Conservation (phyloP, 92 coral and sea anemone species). For the Epizoanthus fatuus region DNA sequence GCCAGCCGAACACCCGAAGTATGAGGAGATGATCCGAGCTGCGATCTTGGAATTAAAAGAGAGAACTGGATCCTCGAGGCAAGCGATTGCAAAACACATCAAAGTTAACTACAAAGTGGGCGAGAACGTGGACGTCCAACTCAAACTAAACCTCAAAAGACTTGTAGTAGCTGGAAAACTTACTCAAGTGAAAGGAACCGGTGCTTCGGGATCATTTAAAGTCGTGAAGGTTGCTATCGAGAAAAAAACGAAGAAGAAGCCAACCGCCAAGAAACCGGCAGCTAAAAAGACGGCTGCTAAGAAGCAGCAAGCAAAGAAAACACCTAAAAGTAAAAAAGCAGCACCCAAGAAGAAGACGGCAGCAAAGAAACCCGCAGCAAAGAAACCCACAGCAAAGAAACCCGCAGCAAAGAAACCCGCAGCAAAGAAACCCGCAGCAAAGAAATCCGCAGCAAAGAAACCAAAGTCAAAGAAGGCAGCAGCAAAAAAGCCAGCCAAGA, state of each 20-base stretch:
- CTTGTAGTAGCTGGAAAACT: constrained; percentile 61
- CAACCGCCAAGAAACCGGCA: constrained; percentile 57
- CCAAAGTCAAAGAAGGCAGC: background rate
- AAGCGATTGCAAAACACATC: constrained; percentile 83
- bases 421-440: constrained; percentile 58
- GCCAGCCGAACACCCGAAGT: constrained; percentile 96
- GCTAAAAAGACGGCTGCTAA: background rate
- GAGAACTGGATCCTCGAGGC: constrained; percentile 93
- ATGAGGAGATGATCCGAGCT: constrained; percentile 76
- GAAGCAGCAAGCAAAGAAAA: constrained; percentile 27
- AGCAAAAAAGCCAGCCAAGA: constrained; percentile 42
- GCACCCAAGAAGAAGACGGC: background rate
- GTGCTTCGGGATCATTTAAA: constrained; percentile 98
- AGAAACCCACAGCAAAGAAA: constrained; percentile 50
- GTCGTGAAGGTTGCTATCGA: constrained; percentile 51
- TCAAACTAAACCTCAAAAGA: constrained; percentile 75
- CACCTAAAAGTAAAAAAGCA: constrained; percentile 18
- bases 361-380: constrained; percentile 57
- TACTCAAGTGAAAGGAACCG: constrained; percentile 83
- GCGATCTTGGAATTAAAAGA: constrained; percentile 90
- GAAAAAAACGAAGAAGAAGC: constrained; percentile 54
- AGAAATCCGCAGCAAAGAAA: constrained; percentile 56
- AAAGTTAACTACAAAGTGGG: constrained; percentile 82
- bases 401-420: constrained; percentile 46
- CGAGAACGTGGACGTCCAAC: constrained; percentile 64